Evolutionary conservation across 2,888 invertebrate genomes (phyloP).

Genomic region (Cephus spinipes): DNA sequence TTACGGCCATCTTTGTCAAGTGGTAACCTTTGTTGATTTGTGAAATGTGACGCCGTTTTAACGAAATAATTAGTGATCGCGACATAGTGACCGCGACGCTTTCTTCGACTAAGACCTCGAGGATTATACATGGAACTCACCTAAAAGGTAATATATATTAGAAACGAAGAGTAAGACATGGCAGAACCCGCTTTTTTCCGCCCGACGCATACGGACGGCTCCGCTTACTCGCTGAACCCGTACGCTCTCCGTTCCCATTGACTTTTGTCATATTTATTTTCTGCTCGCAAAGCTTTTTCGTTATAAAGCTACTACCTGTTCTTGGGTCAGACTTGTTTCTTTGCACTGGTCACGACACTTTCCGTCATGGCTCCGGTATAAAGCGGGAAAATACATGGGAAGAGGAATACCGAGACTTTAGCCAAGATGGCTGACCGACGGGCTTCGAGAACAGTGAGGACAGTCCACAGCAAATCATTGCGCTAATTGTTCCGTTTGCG

Average conservation of each 20-base stretch:
- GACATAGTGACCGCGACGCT: constrained; percentile 44
- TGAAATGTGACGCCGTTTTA: constrained; percentile 65
- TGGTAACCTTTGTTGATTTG: constrained; percentile 67
- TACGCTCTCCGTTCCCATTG: constrained; percentile 20
- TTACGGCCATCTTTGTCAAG: constrained; percentile 66
- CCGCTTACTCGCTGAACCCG: constrained; percentile 17
- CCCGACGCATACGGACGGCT: constrained; percentile 37
- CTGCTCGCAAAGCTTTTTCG: neutral
- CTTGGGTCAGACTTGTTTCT: neutral
- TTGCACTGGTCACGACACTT: neutral
- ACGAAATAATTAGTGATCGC: constrained; percentile 53
- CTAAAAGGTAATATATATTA: constrained; percentile 31
- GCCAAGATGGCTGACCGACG: constrained; percentile 62
- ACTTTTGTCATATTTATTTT: neutral
- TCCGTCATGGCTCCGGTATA: neutral
- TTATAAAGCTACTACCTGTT: neutral
- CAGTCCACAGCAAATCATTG: constrained; percentile 6
- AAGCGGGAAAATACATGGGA: constrained; percentile 17
- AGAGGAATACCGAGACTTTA: constrained; percentile 30
- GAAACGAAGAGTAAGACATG: neutral
- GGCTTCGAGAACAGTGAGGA: constrained; percentile 47
- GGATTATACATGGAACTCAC: constrained; percentile 26
- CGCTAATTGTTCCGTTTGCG: neutral
- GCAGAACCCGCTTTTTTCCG: constrained; percentile 11
- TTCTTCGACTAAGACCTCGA: constrained; percentile 8